Evolutionary conservation across 1,140 invertebrate species (phyloP), one percentile per base, ranked within the genome.

Genomic region (Luehdorfia chinensis): DNA sequence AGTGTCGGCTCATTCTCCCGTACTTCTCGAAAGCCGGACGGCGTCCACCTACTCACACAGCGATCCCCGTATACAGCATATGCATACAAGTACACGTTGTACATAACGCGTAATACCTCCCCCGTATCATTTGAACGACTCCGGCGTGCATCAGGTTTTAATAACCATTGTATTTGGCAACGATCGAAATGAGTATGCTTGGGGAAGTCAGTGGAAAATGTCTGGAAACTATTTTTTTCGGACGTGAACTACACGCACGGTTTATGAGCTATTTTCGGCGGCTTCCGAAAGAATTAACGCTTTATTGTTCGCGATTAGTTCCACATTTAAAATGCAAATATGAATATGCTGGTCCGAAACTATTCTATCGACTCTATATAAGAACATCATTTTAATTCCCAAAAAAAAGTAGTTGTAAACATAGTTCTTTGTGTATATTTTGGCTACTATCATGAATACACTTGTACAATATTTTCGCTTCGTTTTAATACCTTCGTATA

Each of bases 111-210:
- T 70, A 74, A 65, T 75, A 66, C 67, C 57, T 60, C 66, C 65
- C 50, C 58, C 67, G 58, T 72, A 81, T 73, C 71, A 76, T 74
- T 69, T 69, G 63, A 68, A 64, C 58, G 57, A 55, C 47, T 55
- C 52, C 41, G 31, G 52, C 66, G 51, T 59, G 66, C 67, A 73
- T 70, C 66, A 70, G 61, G 72, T 78, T 81, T 81, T 84, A 81
- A 81, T 84, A 85, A 81, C 81, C 79, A 85, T 85, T 85, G 81
- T 85, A 80, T 85, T 85, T 84, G 77, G 77, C 71, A 75, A 66
- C 73, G 79, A 85, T 84, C 70, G 77, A 78, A 81, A 81, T 85
- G 76, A 83, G 76, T 71, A 53, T 66, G 66, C 76, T 77, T 75
- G 64, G 62, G 56, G 58, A 77, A 75, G 63, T 71, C 66, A 58